These are phyloP conservation scores for Ephydatia muelleri DNA, from an alignment of 37 sponge, comb jelly and placozoan genomes.

Conservation along the genomic window DNA sequence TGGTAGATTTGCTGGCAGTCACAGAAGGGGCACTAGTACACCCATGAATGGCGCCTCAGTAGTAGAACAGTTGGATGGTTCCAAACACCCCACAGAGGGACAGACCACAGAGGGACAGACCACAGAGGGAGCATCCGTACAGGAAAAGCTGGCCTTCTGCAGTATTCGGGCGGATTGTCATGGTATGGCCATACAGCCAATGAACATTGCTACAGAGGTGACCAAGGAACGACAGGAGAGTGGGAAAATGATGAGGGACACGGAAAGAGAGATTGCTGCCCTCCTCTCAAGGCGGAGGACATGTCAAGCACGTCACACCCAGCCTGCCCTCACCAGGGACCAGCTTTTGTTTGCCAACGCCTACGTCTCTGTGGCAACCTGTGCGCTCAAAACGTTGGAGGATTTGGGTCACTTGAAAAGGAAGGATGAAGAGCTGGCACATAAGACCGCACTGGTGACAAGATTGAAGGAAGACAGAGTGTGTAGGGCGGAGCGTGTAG, in stretches of 20 bases:
- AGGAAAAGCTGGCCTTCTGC: neutral
- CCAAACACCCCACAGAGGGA: neutral
- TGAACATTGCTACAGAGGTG: neutral
- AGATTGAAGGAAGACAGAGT: conserved; percentile 25
- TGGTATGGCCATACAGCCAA: neutral
- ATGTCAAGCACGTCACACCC: neutral
- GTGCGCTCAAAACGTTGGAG: conserved; percentile 34
- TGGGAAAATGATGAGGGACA: conserved; percentile 34
- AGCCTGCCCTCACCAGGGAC: conserved; percentile 37
- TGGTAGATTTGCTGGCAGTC: neutral
- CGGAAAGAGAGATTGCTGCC: conserved; percentile 39
- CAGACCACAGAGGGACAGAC: neutral
- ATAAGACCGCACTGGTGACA: conserved; percentile 28
- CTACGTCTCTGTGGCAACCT: conserved; percentile 50
- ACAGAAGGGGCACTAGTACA: neutral
- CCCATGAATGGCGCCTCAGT: neutral
- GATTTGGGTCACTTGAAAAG: conserved; percentile 15
- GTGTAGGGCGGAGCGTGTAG: conserved; percentile 21
- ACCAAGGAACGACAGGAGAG: neutral
- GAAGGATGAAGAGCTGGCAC: conserved; percentile 9
- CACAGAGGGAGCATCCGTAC: too few species aligned
- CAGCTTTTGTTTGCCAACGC: conserved; percentile 33
- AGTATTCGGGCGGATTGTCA: neutral
- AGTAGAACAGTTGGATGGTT: neutral
- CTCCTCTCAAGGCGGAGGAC: neutral